These are phyloP conservation scores for Thumatha senex DNA, from an alignment of 2,888 invertebrate genomes.

Conservation along the genomic window DNA sequence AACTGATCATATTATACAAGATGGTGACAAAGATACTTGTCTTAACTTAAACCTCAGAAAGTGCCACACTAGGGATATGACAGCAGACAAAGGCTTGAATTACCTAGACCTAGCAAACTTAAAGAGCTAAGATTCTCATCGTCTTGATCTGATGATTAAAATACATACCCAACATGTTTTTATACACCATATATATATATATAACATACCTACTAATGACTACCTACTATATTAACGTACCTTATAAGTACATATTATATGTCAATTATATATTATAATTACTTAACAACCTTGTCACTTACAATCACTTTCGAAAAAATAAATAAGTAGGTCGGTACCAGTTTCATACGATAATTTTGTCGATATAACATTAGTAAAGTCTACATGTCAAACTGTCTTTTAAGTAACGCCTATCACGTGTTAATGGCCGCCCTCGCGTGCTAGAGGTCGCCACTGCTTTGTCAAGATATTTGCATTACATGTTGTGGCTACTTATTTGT, in stretches of 20 bases:
- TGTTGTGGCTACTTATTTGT: constrained; percentile 42
- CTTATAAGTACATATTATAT: too few species aligned
- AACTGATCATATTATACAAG: too few species aligned
- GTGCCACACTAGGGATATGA: too few species aligned
- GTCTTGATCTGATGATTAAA: too few species aligned
- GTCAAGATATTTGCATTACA: constrained; percentile 45
- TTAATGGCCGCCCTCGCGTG: constrained; percentile 65
- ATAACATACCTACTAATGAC: constrained; percentile 1
- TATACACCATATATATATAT: constrained; percentile 15
- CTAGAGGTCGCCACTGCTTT: constrained; percentile 48
- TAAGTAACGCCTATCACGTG: constrained; percentile 58
- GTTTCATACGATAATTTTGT: constrained; percentile 35
- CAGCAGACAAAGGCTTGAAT: too few species aligned
- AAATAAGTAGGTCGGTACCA: constrained; percentile 22
- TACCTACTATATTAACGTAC: too few species aligned
- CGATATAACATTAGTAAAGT: constrained; percentile 38
- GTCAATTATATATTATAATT: not conserved
- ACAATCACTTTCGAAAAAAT: constrained; percentile 28
- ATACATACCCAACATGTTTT: too few species aligned
- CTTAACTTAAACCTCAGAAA: too few species aligned
- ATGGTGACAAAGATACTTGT: too few species aligned
- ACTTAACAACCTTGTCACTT: constrained; percentile 1
- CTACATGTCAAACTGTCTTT: constrained; percentile 45
- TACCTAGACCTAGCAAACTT: too few species aligned
- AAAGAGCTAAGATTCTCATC: too few species aligned